Base-by-base conservation (phyloP, 2,888 invertebrate genomes). In the Tachina fera region DNA sequence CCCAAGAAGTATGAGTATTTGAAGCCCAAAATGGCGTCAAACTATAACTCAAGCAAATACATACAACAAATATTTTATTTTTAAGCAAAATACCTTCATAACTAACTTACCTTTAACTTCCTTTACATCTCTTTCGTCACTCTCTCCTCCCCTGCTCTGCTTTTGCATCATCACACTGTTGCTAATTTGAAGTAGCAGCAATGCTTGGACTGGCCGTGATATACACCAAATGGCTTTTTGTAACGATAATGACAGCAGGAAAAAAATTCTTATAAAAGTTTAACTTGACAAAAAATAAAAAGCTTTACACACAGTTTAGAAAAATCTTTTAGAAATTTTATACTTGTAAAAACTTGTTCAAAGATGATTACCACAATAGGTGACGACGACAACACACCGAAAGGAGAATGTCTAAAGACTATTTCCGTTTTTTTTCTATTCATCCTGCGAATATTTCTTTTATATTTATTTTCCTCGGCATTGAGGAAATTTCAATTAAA, bases 311-410 rank as follows among this genome's bases (percentile, higher is more conserved):
- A 63, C 67, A 76, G 60, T 83, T 83, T 77, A 77, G 76, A 72
- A 72, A 77, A 83, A 63, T 85, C 60, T 71, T 63, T 82, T 70
- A 89, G 87, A 89, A 91, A 89, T 90, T 90, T 89, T 89, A 89
- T n/a, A n/a, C n/a, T n/a, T n/a, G n/a, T n/a, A 89, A 91, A 91
- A 91, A 91, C 89, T 91, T 91, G 89, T 90, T 91, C 91, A 91
- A 91, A 87, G 91, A 90, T 91, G 91, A 91, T 91, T 90, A 90
- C 90, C 89, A 91, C 91, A 91, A 91, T 90, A 90, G 89, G 82
- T 86, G 86, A 79, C 74, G 61, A 75, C 63, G 58, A 71, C 85
- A 77, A 77, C 65, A 72, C 63, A 75, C 67, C 58, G 19, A 47
- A 60, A 72, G 75, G 51, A 85, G 78, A 68, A 75, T 75, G 31